A percentile compares a stretch with the other conserved stretches of the same genome.
Evolutionary conservation across 2,888 invertebrate species (phyloP).

Genomic region (Philaethria dido): DNA sequence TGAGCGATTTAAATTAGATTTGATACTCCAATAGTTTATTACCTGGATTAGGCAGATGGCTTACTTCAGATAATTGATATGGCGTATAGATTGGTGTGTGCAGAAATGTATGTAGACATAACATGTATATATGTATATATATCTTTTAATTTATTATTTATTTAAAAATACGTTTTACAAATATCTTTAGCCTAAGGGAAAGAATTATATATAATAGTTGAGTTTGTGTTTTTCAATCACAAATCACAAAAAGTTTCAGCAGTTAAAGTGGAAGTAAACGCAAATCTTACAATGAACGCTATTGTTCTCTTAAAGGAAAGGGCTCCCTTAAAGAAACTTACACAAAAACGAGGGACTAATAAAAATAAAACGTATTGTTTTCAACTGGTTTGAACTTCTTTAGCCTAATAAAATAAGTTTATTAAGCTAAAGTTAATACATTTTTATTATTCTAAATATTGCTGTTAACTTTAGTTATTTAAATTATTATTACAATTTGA

Average conservation of each 20-base stretch:
- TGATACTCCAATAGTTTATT: not conserved
- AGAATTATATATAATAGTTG: not conserved
- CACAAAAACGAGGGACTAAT: slow-evolving; percentile 38
- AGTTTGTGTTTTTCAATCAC: slow-evolving; percentile 13
- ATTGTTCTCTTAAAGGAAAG: slow-evolving; percentile 44
- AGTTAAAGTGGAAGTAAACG: slow-evolving; percentile 39
- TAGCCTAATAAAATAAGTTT: not conserved
- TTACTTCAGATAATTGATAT: not conserved
- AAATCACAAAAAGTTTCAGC: slow-evolving; percentile 34
- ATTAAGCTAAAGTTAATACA: too few relatives aligned
- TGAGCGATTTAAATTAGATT: not conserved
- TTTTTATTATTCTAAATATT: slow-evolving; percentile 4
- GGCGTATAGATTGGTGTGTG: too few relatives aligned
- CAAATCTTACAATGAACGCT: slow-evolving; percentile 41
- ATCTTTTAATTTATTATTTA: too few relatives aligned
- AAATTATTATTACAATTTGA: not conserved
- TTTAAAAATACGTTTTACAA: too few relatives aligned
- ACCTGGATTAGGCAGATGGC: not conserved
- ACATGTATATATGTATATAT: too few relatives aligned
- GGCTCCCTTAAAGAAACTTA: slow-evolving; percentile 42
- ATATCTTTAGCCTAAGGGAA: not conserved
- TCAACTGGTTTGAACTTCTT: slow-evolving; percentile 7
- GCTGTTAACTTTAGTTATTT: not conserved
- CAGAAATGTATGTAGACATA: too few relatives aligned
- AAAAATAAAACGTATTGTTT: slow-evolving; percentile 28